Conservation (phyloP, 2,888 invertebrate species). For the Philopedon plagiatum region DNA sequence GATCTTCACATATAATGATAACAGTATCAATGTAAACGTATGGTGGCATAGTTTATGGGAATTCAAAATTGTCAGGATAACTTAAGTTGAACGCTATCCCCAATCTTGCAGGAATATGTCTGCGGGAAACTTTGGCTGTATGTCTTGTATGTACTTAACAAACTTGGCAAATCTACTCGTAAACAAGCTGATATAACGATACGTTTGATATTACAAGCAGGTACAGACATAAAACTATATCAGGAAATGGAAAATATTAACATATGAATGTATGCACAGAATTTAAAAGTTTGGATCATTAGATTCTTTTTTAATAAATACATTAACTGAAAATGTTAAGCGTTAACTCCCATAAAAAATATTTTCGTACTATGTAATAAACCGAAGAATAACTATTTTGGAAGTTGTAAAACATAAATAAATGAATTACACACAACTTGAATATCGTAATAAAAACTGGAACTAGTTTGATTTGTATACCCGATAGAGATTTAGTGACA, state of each 20-base stretch:
- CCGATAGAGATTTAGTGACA: no score
- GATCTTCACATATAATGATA: background rate
- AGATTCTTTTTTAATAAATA: no score
- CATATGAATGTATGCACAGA: background rate
- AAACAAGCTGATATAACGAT: conserved; percentile 42
- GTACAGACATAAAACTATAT: conserved; percentile 9
- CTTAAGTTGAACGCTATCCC: conserved; percentile 35
- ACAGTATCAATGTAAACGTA: conserved; percentile 22
- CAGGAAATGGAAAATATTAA: background rate
- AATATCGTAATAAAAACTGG: no score
- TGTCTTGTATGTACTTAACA: conserved; percentile 41
- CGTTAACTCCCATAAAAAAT: no score
- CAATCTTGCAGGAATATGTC: conserved; percentile 41
- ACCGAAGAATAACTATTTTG: no score
- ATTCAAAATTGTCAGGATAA: conserved; percentile 36
- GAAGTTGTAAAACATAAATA: no score
- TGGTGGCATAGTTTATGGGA: conserved; percentile 28
- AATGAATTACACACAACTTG: no score
- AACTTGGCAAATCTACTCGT: conserved; percentile 42
- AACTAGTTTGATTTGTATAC: no score
- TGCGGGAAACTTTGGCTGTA: conserved; percentile 43
- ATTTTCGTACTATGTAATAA: no score
- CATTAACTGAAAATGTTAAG: no score
- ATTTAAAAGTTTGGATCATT: no score
- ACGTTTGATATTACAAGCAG: conserved; percentile 10